Base-by-base conservation (phyloP, 2,797 vertebrate genomes). In the Pangasius krempfi region DNA sequence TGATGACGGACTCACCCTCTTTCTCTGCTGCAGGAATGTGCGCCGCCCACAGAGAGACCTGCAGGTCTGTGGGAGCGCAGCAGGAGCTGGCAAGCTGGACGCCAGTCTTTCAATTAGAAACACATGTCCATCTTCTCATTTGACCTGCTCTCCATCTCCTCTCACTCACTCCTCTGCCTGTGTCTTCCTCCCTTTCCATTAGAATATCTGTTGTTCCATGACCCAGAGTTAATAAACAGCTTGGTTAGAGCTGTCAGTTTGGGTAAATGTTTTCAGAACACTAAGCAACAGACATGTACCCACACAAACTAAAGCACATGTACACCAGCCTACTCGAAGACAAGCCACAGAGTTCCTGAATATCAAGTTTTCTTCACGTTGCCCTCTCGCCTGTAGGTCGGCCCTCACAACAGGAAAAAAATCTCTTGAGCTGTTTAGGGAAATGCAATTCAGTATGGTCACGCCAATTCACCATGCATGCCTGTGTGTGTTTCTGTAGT, bases 51-150 rank as follows among this genome's bases (percentile, higher is more conserved):
- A 76, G 86, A 70, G 87, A 89, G 50, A 87, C 62, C 83, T 88
- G 86, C 87, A 87, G 91, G 92, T 89, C 90, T 90, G 87, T 92
- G 89, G 88, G 90, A 92, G 89, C 89, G 10, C 90, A 90, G 88
- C 89, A 76, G 88, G 91, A 91, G 78, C 86, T 90, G 87, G 89
- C 86, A 90, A 82, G 33, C 86, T 3, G 76, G 88, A 87, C 70
- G n/a, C 73, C 50, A 4, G 25, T 72, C 86, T 90, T 93, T 88
- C n/a, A 89, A 91, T 93, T 94, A 89, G 90, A 94, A 95, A 91
- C 89, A 88, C 89, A 85, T 92, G 89, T 90, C 89, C 84, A 73
- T 90, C 87, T 88, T 80, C 62, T 85, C 72, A 72, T 83, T 68
- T 47, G 84, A 64, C 75, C 56, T 68, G 84, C 79, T 56, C 80